Base-by-base conservation (phyloP, 2,113 vertebrate species). In the Trinectes maculatus region DNA sequence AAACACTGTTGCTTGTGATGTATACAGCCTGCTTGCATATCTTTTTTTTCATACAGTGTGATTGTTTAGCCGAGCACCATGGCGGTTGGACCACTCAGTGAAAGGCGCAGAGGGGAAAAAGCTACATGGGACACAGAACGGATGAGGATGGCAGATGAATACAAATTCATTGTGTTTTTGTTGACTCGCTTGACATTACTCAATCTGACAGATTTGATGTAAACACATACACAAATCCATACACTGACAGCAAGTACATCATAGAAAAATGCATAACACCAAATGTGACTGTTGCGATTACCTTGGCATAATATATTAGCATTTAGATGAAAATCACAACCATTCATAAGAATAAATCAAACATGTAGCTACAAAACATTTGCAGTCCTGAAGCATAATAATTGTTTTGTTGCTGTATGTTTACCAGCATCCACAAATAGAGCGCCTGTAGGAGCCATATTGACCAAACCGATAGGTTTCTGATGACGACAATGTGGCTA, bases 171-270 rank as follows among this genome's bases (percentile, higher is more conserved):
- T 61, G 44, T 55, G 69, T 39, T 54, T 70, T 52, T 53, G 43
- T 55, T 71, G 21, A 59, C 63, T 80, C 26, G 68, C 54, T 57
- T 64, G 2, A 1, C 37, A 43, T 76, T 69, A 31, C 33, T 54
- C 21, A 3, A 68, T 37, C 33, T 36, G 13, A 60, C 5, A 26
- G 34, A 26, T 42, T 40, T n/a, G 40, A 31, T 39, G n/a, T 26
- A 56, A 29, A 54, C 40, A 61, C 25, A 44, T 9, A 34, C 24
- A 43, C 7, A 19, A 16, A n/a, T n/a, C n/a, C n/a, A 49, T n/a
- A 15, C 29, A 4, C 3, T 54, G 29, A 44, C 29, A 31, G 29
- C 29, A 31, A 4, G 29, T 31, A 31, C 29, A 8, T 31, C n/a
- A n/a, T n/a, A n/a, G n/a, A n/a, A n/a, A n/a, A n/a, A n/a, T n/a